phyloP scores from a whole-genome alignment of 2,113 vertebrate genomes.

The Centropristis striata region DNA sequence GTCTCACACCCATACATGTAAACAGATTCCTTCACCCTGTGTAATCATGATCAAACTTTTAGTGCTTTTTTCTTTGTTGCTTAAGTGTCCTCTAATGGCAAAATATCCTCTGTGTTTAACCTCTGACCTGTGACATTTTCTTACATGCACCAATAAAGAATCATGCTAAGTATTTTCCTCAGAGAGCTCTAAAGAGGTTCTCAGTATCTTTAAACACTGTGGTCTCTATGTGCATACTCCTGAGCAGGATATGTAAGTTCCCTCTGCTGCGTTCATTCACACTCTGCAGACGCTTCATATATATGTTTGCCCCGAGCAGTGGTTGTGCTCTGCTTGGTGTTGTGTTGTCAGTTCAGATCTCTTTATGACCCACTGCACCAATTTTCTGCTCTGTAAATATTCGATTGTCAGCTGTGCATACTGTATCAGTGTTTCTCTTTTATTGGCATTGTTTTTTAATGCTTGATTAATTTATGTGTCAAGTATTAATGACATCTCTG shows the following conservation, averaged over 20 bases:
- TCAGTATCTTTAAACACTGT: not conserved
- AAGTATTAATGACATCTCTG: not conserved
- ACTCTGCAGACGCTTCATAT: conserved; percentile 35
- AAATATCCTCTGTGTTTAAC: not conserved
- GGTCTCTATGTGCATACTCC: not conserved
- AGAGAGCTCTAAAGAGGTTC: not conserved
- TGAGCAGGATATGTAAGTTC: conserved; percentile 10
- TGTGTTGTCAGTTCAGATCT: conserved; percentile 61
- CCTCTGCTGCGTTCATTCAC: conserved; percentile 33
- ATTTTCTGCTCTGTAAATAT: conserved; percentile 51
- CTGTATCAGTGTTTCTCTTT: not conserved
- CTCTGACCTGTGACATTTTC: conserved; percentile 12
- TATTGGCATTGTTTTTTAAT: not conserved
- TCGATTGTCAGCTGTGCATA: conserved; percentile 17
- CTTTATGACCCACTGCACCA: conserved; percentile 46
- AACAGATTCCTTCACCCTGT: not conserved
- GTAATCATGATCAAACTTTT: not conserved
- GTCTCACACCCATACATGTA: conserved; percentile 22
- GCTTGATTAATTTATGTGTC: conserved; percentile 2
- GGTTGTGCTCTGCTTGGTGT: conserved; percentile 22
- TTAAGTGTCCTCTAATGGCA: not conserved
- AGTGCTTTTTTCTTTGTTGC: too few species aligned
- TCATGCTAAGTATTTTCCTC: not conserved
- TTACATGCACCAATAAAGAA: not conserved
- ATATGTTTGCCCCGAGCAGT: conserved; percentile 37